Conservation (phyloP, 2,888 invertebrate genomes). For the Oscheius myriophilus region DNA sequence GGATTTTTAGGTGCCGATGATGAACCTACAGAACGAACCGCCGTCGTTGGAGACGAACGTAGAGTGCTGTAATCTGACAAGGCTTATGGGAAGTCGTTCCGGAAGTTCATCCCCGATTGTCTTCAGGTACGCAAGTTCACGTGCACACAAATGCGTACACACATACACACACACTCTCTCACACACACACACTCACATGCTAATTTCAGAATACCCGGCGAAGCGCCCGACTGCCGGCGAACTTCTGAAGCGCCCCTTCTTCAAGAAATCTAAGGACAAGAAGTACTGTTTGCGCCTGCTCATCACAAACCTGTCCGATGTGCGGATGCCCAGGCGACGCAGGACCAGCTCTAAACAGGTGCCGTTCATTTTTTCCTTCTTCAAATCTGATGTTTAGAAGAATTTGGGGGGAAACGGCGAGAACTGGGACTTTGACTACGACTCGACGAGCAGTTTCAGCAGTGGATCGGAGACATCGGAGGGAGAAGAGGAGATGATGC, state of each 20-base stretch:
- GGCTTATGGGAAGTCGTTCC: slow-evolving; percentile 85
- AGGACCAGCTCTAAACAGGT: no score
- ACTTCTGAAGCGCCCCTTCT: slow-evolving; percentile 93
- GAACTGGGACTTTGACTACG: no score
- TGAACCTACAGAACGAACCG: slow-evolving; percentile 96
- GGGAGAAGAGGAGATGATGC: no score
- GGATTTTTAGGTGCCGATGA: slow-evolving; percentile 81
- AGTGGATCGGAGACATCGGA: no score
- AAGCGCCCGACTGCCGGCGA: slow-evolving; percentile 88
- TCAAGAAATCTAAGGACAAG: slow-evolving; percentile 84
- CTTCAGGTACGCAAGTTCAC: slow-evolving; percentile 80
- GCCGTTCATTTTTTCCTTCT: no score
- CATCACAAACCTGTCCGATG: slow-evolving; percentile 66
- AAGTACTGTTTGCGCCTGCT: slow-evolving; percentile 68
- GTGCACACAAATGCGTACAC: not conserved
- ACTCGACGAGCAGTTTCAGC: no score
- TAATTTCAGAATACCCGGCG: slow-evolving; percentile 67
- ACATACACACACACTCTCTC: not conserved
- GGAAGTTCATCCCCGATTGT: slow-evolving; percentile 95
- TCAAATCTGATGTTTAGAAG: no score
- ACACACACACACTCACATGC: no score
- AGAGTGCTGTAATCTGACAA: slow-evolving; percentile 96
- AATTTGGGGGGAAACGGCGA: no score
- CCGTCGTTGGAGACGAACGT: slow-evolving; percentile 92
- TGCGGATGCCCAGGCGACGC: slow-evolving; percentile 38